phyloP scores from a whole-genome alignment of 2,797 vertebrate species.

The Pangasius mekongensis region DNA sequence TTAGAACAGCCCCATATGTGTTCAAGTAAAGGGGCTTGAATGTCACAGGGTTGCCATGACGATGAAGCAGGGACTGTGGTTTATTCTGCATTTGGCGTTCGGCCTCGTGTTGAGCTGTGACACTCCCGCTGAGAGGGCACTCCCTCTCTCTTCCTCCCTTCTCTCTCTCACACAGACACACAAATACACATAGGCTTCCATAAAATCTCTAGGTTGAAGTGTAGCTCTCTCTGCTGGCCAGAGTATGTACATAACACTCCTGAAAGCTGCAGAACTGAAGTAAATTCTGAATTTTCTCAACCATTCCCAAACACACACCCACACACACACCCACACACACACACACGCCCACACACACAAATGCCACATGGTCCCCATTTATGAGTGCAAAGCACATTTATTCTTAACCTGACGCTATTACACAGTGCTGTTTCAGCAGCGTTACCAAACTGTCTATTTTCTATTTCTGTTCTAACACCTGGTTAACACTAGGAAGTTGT shows the following conservation, averaged over 20 bases:
- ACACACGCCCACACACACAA: neutral
- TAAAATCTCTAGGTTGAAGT: slow-evolving; percentile 39
- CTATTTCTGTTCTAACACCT: neutral
- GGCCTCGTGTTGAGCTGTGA: slow-evolving; percentile 4
- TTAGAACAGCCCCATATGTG: slow-evolving; percentile 32
- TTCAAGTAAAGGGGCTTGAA: slow-evolving; percentile 30
- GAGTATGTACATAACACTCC: neutral
- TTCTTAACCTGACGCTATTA: neutral
- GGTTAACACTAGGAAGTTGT: neutral
- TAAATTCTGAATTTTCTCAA: neutral
- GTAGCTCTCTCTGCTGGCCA: slow-evolving; percentile 58
- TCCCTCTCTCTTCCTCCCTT: slow-evolving; percentile 9
- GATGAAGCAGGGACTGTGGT: slow-evolving; percentile 32
- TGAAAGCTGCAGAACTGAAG: neutral
- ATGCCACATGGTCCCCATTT: neutral
- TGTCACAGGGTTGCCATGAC: slow-evolving; percentile 48
- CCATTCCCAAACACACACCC: neutral
- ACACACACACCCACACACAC: neutral
- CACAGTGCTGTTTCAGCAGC: neutral
- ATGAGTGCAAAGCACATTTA: neutral
- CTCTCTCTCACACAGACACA: neutral
- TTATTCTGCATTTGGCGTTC: slow-evolving; percentile 48
- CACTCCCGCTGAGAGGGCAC: slow-evolving; percentile 8
- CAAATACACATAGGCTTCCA: slow-evolving; percentile 13
- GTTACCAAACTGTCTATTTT: neutral